Conservation (phyloP, 2,888 invertebrate species). For the Scaptomyza reducta region DNA sequence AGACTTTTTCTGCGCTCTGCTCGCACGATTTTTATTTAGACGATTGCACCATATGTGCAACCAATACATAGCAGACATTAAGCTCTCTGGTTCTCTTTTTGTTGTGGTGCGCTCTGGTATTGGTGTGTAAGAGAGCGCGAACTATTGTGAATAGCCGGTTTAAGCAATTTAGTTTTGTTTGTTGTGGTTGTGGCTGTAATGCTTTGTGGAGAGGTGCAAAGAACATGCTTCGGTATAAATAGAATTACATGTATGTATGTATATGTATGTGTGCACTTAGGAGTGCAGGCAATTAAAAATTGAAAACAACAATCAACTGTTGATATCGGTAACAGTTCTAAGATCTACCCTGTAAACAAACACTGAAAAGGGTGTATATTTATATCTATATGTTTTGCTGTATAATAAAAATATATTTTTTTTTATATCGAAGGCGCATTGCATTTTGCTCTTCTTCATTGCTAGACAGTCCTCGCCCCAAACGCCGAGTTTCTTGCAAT, state of each 20-base stretch:
- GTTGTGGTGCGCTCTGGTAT: conserved; percentile 9
- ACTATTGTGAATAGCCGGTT: conserved; percentile 53
- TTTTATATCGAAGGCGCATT: not conserved
- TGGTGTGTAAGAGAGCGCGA: conserved; percentile 30
- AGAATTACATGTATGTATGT: conserved; percentile 15
- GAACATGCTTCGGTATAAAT: conserved; percentile 46
- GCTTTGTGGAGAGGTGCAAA: conserved; percentile 17
- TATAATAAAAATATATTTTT: not conserved
- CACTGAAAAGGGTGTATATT: not conserved
- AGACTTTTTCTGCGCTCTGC: conserved; percentile 40
- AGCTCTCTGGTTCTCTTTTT: conserved; percentile 25
- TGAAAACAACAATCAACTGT: conserved; percentile 39
- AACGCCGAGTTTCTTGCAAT: not conserved
- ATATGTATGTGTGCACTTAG: not conserved
- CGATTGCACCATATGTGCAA: conserved; percentile 19
- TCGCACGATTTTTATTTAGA: conserved; percentile 37
- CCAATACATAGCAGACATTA: conserved; percentile 25
- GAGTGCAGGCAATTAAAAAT: conserved; percentile 26
- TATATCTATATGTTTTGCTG: not conserved
- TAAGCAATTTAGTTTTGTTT: conserved; percentile 38
- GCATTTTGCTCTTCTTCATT: not conserved
- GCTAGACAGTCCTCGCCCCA: not conserved
- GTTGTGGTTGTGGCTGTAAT: conserved; percentile 17
- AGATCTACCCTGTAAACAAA: conserved; percentile 33
- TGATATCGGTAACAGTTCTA: conserved; percentile 33